Conservation (phyloP, 1,140 invertebrate genomes). For the Spodoptera litura region DNA sequence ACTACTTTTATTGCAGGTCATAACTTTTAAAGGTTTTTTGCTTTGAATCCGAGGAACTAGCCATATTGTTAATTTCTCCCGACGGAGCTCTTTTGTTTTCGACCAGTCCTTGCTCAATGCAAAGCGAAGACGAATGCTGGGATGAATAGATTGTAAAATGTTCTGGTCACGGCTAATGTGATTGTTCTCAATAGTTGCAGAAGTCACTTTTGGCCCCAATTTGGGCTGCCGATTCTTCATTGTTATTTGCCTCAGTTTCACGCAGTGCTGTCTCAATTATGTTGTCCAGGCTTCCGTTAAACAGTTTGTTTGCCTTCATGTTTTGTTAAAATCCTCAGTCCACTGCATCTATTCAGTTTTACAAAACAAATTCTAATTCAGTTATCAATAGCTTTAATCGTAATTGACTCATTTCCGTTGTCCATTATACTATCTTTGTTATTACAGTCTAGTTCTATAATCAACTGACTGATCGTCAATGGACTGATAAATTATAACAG, state of each 20-base stretch:
- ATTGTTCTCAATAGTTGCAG: conserved; percentile 67
- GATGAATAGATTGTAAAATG: conserved; percentile 63
- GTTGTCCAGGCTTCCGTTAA: conserved; percentile 64
- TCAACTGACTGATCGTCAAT: conserved; percentile 47
- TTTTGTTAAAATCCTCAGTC: conserved; percentile 13
- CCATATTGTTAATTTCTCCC: conserved; percentile 57
- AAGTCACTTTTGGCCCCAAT: conserved; percentile 65
- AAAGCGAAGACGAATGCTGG: conserved; percentile 48
- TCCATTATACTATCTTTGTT: conserved; percentile 46
- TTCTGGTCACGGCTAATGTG: conserved; percentile 65
- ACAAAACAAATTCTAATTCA: conserved; percentile 24
- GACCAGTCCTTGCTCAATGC: conserved; percentile 39
- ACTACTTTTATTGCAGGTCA: conserved; percentile 66
- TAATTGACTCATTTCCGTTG: conserved; percentile 55
- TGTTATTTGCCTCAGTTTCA: conserved; percentile 65
- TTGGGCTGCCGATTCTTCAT: conserved; percentile 64
- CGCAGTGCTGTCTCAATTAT: conserved; percentile 61
- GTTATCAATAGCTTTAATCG: conserved; percentile 47
- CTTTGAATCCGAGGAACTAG: conserved; percentile 57
- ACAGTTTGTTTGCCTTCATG: conserved; percentile 19
- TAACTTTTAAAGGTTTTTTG: conserved; percentile 61
- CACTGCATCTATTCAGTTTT: conserved; percentile 14
- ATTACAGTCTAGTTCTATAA: conserved; percentile 48
- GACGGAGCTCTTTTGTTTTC: conserved; percentile 42
- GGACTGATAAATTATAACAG: conserved; percentile 43